Base-by-base conservation (phyloP, 2,113 vertebrate genomes). In the Girardinichthys multiradiatus region DNA sequence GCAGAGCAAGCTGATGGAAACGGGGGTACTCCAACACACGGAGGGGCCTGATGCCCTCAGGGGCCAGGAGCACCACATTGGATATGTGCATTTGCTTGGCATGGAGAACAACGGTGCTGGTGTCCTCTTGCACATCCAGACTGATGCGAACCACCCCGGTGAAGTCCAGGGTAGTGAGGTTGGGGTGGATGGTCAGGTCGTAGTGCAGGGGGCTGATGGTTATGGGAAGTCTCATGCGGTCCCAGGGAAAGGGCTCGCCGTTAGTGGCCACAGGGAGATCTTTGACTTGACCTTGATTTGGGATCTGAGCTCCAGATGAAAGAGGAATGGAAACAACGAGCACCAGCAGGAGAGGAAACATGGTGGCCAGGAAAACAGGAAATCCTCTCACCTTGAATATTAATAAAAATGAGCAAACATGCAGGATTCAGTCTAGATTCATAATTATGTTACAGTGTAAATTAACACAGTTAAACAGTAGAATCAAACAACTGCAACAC, bases 121-220 rank as follows among this genome's bases (percentile, higher is more conserved):
- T 96, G 79, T 93, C 87, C 68, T 89, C 71, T 0, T 39, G 85
- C 63, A 95, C 91, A 1, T 76, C 87, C 30, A 98, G 78, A 74
- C 92, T 87, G 48, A 98, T 92, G 21, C 91, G 91, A 0, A 91
- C 90, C 0, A 87, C 81, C 4, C 96, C 96, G 0, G 68, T 68
- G 66, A 98, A 97, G 74, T 93, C 89, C 5, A 95, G 79, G 9
- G 90, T 93, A 83, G 94, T 97, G 75, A 98, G 92, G 89, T 98
- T 97, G 27, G 95, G 96, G 6, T 98, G 96, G 82, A 98, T 81
- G 74, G 89, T 86, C 29, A 98, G 94, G 57, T 94, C 81, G 8
- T 98, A 98, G 80, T 94, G 95, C 66, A 94, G 10, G 1, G 96
- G 96, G 14, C 74, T 26, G 6, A 97, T n/a, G 1, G 90, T 77